Conservation (phyloP, 2,888 invertebrate genomes). For the Lepidochitona cinerea region DNA sequence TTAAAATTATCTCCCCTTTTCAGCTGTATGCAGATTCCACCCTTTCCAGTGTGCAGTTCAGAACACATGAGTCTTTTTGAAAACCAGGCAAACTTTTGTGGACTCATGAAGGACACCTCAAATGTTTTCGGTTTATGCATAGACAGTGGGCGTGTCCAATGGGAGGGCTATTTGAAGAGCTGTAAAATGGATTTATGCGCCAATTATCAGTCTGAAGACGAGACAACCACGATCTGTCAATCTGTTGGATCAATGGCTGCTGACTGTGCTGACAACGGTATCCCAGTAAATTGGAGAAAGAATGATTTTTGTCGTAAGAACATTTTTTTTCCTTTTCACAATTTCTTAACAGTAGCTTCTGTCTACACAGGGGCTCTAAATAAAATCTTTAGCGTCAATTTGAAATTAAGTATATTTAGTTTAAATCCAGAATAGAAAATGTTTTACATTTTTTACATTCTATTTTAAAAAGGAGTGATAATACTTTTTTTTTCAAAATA, state of each 20-base stretch:
- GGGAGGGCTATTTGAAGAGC: neutral
- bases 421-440: too few relatives aligned
- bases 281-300: neutral
- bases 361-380: too few relatives aligned
- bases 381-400: too few relatives aligned
- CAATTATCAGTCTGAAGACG: neutral
- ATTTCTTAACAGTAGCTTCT: too few relatives aligned
- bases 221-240: neutral
- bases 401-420: too few relatives aligned
- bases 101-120: neutral
- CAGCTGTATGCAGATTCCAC: neutral
- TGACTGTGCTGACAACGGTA: neutral
- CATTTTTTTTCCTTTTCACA: neutral
- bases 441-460: too few relatives aligned
- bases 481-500: too few relatives aligned
- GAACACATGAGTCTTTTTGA: neutral
- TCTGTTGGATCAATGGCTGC: neutral
- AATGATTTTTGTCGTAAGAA: neutral
- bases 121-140: neutral
- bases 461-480: too few relatives aligned
- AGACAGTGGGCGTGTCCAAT: neutral
- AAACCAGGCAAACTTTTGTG: neutral
- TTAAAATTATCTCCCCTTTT: neutral
- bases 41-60: neutral
- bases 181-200: conserved; percentile 1